Percentiles rank a stretch among this genome's conserved stretches.
Conservation (phyloP, 2,888 invertebrate species). For the Oscheius onirici region DNA sequence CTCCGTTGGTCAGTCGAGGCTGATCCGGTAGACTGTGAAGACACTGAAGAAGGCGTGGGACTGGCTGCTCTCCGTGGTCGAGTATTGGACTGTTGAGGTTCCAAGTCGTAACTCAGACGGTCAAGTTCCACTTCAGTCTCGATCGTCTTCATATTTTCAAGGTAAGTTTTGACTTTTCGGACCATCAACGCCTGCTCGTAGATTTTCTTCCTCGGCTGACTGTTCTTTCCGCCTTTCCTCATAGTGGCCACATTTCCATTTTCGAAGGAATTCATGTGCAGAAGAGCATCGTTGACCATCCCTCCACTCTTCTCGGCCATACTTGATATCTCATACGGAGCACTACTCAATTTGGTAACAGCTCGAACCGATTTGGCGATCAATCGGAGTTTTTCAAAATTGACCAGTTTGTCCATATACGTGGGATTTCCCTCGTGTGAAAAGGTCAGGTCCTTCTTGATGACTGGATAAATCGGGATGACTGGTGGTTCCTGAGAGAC, state of each 20-base stretch:
- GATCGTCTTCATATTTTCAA: conserved; percentile 88
- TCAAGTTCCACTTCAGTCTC: conserved; percentile 90
- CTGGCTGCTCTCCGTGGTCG: conserved; percentile 77
- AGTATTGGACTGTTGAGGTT: conserved; percentile 73
- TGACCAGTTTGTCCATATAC: conserved; percentile 76
- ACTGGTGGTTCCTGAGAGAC: conserved; percentile 62
- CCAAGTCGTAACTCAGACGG: conserved; percentile 88
- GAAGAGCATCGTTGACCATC: conserved; percentile 60
- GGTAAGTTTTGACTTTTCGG: conserved; percentile 91
- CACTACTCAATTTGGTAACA: conserved; percentile 87
- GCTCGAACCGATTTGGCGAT: conserved; percentile 88
- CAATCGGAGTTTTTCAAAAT: conserved; percentile 98
- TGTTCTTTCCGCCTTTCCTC: conserved; percentile 51
- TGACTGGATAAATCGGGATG: conserved; percentile 77
- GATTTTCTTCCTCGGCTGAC: conserved; percentile 61
- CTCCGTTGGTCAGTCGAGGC: conserved; percentile 39
- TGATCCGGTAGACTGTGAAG: conserved; percentile 81
- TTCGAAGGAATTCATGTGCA: conserved; percentile 68
- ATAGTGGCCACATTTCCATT: conserved; percentile 64
- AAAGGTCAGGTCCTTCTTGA: conserved; percentile 86
- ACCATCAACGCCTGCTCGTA: conserved; percentile 88
- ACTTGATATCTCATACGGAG: conserved; percentile 77
- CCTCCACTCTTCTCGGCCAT: conserved; percentile 63
- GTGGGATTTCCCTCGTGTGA: conserved; percentile 90
- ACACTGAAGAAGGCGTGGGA: conserved; percentile 83